Evolutionary conservation across 1,140 invertebrate species (phyloP), one percentile per base, ranked within the genome.

Genomic region (Drosophila prosaltans): DNA sequence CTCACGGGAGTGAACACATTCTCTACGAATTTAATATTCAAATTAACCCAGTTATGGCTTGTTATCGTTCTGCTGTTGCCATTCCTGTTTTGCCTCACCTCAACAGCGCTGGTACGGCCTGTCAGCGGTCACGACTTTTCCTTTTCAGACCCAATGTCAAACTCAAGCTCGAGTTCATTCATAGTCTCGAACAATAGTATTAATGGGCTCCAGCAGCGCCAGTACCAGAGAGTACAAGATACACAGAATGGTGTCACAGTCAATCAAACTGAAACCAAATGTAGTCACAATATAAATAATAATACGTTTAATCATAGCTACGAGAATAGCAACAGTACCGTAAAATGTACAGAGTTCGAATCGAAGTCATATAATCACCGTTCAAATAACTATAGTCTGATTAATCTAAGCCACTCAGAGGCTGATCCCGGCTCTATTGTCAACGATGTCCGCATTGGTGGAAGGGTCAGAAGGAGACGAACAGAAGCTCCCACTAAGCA

Each of bases 311-410:
- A 57, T 6, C 59, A 8, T 0, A 16, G 16, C 16, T 16, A 16
- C 16, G 16, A 16, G 16, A 16, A 16, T 24, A 8, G 36, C 66
- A 65, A 43, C 9, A 26, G 57, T 39, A 57, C 26, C 21, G 21
- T 51, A 64, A 7, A 59, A 36, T 61, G 48, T 43, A 61, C 41
- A 40, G 39, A 41, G 55, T 58, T 58, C 24, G 45, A 51, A 26
- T 26, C 45, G 8, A 21, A 26, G 36, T 8, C 30, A 16, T 58
- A 24, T 63, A 81, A 72, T 68, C 45, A 24, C 21, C 64, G 62
- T 54, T 67, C 55, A 65, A 64, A 78, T 65, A 65, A 39, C 65
- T 80, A 83, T 77, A 88, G 84, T 83, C 76, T 89, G 70, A 89
- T 83, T 72, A 78, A 60, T 83, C 16, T 89, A 80, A 84, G 77